These are phyloP conservation scores for Palythoa heliodiscus DNA, from an alignment of 92 coral and sea anemone species.

Conservation along the genomic window DNA sequence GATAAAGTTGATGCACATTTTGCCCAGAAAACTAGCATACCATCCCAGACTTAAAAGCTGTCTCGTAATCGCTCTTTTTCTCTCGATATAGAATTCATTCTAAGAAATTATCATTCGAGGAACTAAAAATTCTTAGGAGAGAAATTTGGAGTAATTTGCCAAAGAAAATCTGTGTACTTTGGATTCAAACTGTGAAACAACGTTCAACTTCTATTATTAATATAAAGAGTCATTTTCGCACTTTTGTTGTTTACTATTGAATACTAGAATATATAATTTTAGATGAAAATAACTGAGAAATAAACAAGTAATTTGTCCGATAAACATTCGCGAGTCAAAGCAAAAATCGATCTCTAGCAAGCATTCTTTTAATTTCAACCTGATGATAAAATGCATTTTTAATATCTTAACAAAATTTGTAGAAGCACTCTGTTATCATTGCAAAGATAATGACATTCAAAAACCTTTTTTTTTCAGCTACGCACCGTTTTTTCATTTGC, in stretches of 20 bases:
- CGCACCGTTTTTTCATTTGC: background rate
- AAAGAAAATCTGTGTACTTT: conserved; percentile 6
- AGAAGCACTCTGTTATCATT: background rate
- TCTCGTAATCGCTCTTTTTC: background rate
- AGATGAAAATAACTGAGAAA: no score
- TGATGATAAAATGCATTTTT: background rate
- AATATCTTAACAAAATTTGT: conserved; percentile 2
- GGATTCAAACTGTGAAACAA: background rate
- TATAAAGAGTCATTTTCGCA: background rate
- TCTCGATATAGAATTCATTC: background rate
- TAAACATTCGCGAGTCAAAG: background rate
- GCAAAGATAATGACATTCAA: background rate
- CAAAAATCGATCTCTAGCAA: background rate
- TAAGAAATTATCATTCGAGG: background rate
- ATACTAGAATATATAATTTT: background rate
- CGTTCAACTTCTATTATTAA: background rate
- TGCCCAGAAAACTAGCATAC: background rate
- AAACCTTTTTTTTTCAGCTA: background rate
- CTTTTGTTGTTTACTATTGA: background rate
- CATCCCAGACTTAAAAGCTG: background rate
- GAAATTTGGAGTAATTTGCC: background rate
- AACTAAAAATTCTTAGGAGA: background rate
- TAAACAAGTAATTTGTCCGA: background rate
- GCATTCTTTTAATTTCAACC: background rate
- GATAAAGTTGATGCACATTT: no score